These are phyloP conservation scores for Bombus waltoni DNA, from an alignment of 1,140 invertebrate species.

Conservation along the genomic window DNA sequence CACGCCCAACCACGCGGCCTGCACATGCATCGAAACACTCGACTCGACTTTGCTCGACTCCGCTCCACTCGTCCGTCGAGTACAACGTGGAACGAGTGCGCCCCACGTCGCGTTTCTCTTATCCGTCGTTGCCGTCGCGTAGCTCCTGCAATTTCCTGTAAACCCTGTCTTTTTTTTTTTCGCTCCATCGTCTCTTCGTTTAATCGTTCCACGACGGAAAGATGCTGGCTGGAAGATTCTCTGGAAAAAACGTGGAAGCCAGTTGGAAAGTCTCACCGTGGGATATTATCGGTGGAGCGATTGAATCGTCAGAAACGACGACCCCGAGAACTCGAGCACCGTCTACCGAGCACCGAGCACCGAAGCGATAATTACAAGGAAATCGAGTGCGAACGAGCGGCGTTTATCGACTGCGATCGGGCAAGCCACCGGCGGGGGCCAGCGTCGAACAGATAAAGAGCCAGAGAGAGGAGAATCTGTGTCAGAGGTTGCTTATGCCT, in stretches of 20 bases:
- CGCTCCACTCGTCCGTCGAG: no score
- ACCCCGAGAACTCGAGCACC: slow-evolving; percentile 1
- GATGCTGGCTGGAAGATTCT: no score
- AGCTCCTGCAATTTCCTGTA: slow-evolving; percentile 58
- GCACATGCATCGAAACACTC: slow-evolving; percentile 38
- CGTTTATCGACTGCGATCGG: slow-evolving; percentile 57
- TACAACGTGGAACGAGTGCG: neutral
- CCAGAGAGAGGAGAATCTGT: slow-evolving; percentile 65
- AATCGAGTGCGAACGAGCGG: slow-evolving; percentile 61
- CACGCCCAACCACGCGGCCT: slow-evolving; percentile 71
- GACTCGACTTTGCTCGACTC: neutral
- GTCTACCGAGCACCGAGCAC: neutral
- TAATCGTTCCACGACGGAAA: neutral
- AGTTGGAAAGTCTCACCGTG: neutral
- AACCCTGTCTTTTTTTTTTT: no score
- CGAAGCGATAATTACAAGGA: slow-evolving; percentile 65
- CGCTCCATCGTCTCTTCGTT: no score
- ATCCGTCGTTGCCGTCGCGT: slow-evolving; percentile 25
- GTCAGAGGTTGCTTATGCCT: slow-evolving; percentile 74
- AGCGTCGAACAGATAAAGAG: slow-evolving; percentile 46
- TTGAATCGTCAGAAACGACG: slow-evolving; percentile 22
- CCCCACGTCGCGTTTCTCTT: slow-evolving; percentile 38
- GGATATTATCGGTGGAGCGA: neutral
- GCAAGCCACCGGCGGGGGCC: slow-evolving; percentile 43
- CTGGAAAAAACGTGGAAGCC: neutral